Base-by-base conservation (phyloP, 2,888 invertebrate species). In the Parascotia fuliginaria region DNA sequence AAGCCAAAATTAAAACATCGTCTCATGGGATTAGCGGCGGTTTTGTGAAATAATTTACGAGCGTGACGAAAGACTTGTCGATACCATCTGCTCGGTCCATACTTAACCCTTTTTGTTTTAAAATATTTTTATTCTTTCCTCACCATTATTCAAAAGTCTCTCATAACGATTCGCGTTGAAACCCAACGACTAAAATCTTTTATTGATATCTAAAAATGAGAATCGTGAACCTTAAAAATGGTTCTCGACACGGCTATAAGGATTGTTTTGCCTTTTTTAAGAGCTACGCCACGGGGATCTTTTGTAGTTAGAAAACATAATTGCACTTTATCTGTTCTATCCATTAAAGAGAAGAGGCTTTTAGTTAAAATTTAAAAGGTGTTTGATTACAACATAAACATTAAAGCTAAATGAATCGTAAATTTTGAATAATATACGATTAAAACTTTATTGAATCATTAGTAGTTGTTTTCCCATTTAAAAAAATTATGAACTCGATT, bases 11-110 rank as follows among this genome's bases (percentile, higher is more conserved):
- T 91, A 91, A 91, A 89, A 90, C 89, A 88, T 90, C 84, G 84
- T 67, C 75, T 83, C 81, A 80, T 79, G 81, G 83, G 88, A 90
- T 91, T 90, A 89, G 89, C 89, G 82, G 83, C 83, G 89, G 87
- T 86, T 89, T 89, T 86, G 83, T 86, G 83, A 87, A 88, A 89
- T 90, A 89, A 90, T 90, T 91, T 91, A 91, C 84, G 88, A 88
- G 87, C 92, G 89, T 91, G 89, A 90, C 92, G 91, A 85, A 90
- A 84, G 85, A 81, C 78, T 81, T 85, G 84, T 84, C 87, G 92
- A 92, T 92, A 90, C 78, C 87, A 92, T 92, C 92, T 88, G 86
- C 83, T 79, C 78, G 75, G 75, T 60, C 83, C 86, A 81, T 89
- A 89, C 87, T 85, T 87, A 87, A 85, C 79, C 83, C 85, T 91